Conservation (phyloP, 2,888 invertebrate species). For the Tachina fera region DNA sequence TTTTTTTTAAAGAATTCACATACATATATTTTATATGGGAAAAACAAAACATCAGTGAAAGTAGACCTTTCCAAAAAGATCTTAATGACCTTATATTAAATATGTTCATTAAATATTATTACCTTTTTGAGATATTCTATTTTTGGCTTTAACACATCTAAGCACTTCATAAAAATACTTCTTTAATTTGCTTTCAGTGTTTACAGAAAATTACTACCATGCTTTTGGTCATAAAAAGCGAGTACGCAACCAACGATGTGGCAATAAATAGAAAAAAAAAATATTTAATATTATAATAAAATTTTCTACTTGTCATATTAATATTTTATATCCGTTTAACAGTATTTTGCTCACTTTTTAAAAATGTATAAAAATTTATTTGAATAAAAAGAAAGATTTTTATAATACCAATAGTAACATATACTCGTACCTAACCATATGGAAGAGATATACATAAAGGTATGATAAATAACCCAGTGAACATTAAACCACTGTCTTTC, state of each 20-base stretch:
- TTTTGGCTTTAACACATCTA: neutral
- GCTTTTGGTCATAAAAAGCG: neutral
- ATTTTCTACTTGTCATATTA: constrained; percentile 64
- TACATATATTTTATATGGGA: too few species aligned
- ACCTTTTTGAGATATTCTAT: neutral
- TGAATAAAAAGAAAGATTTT: constrained; percentile 2
- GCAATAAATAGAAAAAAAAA: constrained; percentile 58
- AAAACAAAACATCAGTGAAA: too few species aligned
- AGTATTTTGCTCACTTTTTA: constrained; percentile 16
- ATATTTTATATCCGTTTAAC: constrained; percentile 67
- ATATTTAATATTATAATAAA: constrained; percentile 54
- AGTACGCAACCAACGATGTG: constrained; percentile 42
- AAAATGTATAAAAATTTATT: constrained; percentile 19
- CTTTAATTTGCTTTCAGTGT: constrained; percentile 12
- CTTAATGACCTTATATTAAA: too few species aligned
- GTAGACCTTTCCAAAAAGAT: too few species aligned
- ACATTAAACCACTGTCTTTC: too few species aligned
- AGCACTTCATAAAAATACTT: neutral
- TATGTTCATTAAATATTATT: neutral
- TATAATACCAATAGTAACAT: neutral
- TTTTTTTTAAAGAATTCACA: too few species aligned
- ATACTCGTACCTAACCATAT: neutral
- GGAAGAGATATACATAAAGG: too few species aligned
- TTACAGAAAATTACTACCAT: neutral
- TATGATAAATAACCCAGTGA: too few species aligned